Percentiles rank a stretch among this genome's conserved stretches.
Conservation (phyloP, 2,113 vertebrate genomes). For the Podarcis cretensis region DNA sequence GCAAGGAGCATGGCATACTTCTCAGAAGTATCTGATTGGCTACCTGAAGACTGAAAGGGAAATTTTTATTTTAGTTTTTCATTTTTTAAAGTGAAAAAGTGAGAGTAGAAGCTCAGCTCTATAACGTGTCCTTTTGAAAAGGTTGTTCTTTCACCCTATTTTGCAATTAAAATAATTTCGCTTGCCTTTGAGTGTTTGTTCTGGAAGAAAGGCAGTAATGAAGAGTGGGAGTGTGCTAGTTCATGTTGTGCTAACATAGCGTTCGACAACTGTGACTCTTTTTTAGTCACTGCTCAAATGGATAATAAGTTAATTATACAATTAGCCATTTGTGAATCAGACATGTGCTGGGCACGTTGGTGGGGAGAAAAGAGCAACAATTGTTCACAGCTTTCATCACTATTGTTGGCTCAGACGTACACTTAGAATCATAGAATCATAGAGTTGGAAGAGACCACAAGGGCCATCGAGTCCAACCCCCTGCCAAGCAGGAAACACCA, state of each 20-base stretch:
- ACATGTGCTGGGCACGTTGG: neutral
- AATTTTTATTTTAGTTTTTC: neutral
- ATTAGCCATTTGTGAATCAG: conserved; percentile 27
- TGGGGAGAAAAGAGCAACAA: neutral
- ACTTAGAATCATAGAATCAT: too few relatives aligned
- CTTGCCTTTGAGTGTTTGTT: neutral
- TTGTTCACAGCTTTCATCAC: neutral
- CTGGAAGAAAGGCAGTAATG: conserved; percentile 10
- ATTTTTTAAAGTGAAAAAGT: neutral
- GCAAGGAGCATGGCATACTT: neutral
- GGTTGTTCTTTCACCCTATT: neutral
- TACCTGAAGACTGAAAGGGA: neutral
- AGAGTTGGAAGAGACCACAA: too few relatives aligned
- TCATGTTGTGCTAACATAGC: neutral
- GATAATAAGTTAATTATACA: conserved; percentile 34
- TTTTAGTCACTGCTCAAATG: conserved; percentile 17
- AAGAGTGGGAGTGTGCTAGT: conserved; percentile 21
- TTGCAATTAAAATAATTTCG: conserved; percentile 7
- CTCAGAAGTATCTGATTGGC: neutral
- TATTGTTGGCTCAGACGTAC: neutral
- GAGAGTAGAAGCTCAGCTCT: neutral
- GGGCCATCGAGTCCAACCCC: too few relatives aligned
- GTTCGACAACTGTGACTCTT: conserved; percentile 19
- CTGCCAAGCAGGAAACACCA: too few relatives aligned
- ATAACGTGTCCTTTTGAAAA: neutral